Percentiles rank a stretch among this genome's conserved stretches.
These are phyloP conservation scores for Sphaerophoria rueppellii DNA, from an alignment of 2,888 invertebrate species.

Conservation along the genomic window DNA sequence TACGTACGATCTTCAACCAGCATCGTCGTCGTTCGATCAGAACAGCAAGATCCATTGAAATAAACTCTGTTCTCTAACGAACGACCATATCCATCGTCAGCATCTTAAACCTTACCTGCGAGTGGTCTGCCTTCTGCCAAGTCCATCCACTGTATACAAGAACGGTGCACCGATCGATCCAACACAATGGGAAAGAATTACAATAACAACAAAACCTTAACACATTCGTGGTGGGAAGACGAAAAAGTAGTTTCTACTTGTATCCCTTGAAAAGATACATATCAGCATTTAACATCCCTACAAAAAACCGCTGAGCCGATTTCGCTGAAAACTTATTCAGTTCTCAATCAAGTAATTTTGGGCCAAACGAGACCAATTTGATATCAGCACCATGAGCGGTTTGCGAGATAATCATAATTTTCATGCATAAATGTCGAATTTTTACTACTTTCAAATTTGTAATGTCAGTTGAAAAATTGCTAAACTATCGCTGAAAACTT, in stretches of 20 bases:
- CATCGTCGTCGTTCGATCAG: constrained; percentile 15
- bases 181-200: constrained; percentile 69
- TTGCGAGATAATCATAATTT: no score
- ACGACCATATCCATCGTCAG: constrained; percentile 71
- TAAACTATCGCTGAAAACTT: no score
- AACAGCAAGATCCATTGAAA: constrained; percentile 53
- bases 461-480: no score
- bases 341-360: no score
- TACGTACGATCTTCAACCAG: neutral
- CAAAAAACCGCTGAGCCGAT: no score
- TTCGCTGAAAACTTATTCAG: no score
- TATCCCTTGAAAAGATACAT: constrained; percentile 70
- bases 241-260: constrained; percentile 42
- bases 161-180: constrained; percentile 34
- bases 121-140: constrained; percentile 29
- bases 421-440: no score
- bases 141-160: constrained; percentile 53
- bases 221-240: constrained; percentile 49
- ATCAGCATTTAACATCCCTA: constrained; percentile 73
- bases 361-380: no score
- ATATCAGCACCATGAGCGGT: no score
- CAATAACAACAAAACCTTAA: constrained; percentile 53
- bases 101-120: constrained; percentile 12
- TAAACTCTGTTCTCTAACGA: constrained; percentile 34
- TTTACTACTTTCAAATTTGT: no score